Percentiles rank a stretch among this genome's conserved stretches.
phyloP scores from a whole-genome alignment of 2,113 vertebrate genomes.

The Pelmatolapia mariae region DNA sequence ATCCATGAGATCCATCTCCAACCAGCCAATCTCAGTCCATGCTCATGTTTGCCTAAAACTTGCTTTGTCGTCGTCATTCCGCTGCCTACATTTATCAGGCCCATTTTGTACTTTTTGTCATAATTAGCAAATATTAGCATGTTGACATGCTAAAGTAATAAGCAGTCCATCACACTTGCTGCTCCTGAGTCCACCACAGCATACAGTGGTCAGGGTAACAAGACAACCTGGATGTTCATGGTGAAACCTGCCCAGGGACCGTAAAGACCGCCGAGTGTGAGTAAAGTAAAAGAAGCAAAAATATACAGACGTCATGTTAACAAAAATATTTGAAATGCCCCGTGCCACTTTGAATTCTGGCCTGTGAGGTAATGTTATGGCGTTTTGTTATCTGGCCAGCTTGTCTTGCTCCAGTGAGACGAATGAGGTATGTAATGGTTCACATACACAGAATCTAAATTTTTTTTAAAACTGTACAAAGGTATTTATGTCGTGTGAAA shows the following conservation, averaged over 20 bases:
- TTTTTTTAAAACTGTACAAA: not conserved
- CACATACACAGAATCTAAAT: not conserved
- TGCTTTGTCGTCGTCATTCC: not conserved
- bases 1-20: not conserved
- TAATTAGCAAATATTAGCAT: not conserved
- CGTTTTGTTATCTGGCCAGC: not conserved
- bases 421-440: not conserved
- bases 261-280: not conserved
- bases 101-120: not conserved
- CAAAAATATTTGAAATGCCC: not conserved
- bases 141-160: not conserved
- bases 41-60: not conserved
- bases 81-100: not conserved
- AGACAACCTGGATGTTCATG: not conserved
- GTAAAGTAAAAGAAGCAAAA: not conserved
- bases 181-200: not conserved
- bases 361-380: not conserved
- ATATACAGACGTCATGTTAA: not conserved
- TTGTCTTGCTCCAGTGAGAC: not conserved
- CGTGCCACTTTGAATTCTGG: not conserved
- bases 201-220: not conserved
- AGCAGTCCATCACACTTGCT: not conserved
- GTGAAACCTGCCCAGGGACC: not conserved
- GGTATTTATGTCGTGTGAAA: not conserved
- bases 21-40: not conserved